Evolutionary conservation across 2,888 invertebrate genomes (phyloP), one percentile per base, ranked within the genome.

Genomic region (Diarsia rubi): DNA sequence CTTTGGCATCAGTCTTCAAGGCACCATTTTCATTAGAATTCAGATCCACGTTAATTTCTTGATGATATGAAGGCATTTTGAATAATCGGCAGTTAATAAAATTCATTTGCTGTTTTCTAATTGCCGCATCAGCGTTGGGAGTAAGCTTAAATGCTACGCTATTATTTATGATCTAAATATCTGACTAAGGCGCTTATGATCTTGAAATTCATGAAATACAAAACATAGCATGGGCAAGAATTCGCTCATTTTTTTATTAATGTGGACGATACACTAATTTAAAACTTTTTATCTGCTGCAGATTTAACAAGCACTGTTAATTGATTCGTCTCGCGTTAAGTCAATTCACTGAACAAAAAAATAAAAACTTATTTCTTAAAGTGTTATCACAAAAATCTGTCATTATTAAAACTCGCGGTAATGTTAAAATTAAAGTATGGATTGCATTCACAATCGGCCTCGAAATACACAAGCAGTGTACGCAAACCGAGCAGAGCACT

Each of bases 41-140:
- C 67, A 95, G 88, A 88, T 95, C 95, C 81, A 94, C 93, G 71
- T 95, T 95, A 80, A 95, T 93, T 87, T 96, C 94, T 89, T 94
- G 95, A 88, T 92, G 96, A 82, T 88, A 92, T 49, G 96, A 96
- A 90, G 96, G 96, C 96, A 96, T 96, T 84, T 87, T 93, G 84
- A 90, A 86, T 82, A 89, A 83, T 81, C 73, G 75, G 57, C 78
- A 82, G 73, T 84, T 87, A 80, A 89, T 84, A 83, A 90, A 89
- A 89, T 86, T 89, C 88, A 91, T 90, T 82, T 73, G 81, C 47
- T 73, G 65, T 70, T 66, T 79, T 59, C 31, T 73, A 76, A 78
- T 81, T 70, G 42, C 69, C 72, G 79, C 77, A 77, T 75, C n/a
- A 45, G 65, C 68, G 52, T 31, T 63, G 73, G 52, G 62, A 62